Evolutionary conservation across 1,140 invertebrate species (phyloP).

Genomic region (Hyposmocoma kahamanoa): DNA sequence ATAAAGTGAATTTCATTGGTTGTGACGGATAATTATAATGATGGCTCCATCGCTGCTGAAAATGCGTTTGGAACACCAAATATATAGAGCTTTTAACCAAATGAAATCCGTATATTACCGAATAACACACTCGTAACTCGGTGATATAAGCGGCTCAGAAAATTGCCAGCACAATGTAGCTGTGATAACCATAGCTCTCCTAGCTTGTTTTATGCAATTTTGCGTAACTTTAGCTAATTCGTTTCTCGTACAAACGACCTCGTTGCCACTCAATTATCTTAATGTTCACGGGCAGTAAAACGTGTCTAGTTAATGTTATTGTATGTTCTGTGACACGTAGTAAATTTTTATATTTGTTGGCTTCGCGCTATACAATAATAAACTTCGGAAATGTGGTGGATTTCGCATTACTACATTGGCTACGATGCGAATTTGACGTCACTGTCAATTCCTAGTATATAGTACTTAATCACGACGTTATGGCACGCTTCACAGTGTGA

Average conservation of each 20-base stretch:
- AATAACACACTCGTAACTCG: conserved; percentile 60
- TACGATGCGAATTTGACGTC: too few relatives aligned
- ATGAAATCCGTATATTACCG: conserved; percentile 65
- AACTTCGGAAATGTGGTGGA: too few relatives aligned
- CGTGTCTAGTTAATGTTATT: conserved; percentile 1
- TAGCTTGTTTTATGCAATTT: conserved; percentile 45
- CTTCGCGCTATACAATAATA: not conserved
- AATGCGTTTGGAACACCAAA: conserved; percentile 49
- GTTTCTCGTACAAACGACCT: conserved; percentile 19
- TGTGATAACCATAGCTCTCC: conserved; percentile 37
- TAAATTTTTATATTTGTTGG: not conserved
- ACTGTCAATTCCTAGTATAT: too few relatives aligned
- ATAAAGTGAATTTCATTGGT: conserved; percentile 20
- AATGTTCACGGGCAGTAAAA: conserved; percentile 15
- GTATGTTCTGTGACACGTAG: not conserved
- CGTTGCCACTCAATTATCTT: conserved; percentile 28
- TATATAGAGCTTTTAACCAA: conserved; percentile 65
- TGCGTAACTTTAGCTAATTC: conserved; percentile 31
- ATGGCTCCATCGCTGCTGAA: conserved; percentile 34
- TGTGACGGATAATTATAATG: conserved; percentile 45
- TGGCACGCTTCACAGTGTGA: too few relatives aligned
- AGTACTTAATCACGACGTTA: too few relatives aligned
- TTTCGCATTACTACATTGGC: too few relatives aligned
- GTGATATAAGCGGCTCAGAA: conserved; percentile 54
- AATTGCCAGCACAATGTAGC: conserved; percentile 51